Conservation (phyloP, 2,797 vertebrate species). For the Myotis vivesi region DNA sequence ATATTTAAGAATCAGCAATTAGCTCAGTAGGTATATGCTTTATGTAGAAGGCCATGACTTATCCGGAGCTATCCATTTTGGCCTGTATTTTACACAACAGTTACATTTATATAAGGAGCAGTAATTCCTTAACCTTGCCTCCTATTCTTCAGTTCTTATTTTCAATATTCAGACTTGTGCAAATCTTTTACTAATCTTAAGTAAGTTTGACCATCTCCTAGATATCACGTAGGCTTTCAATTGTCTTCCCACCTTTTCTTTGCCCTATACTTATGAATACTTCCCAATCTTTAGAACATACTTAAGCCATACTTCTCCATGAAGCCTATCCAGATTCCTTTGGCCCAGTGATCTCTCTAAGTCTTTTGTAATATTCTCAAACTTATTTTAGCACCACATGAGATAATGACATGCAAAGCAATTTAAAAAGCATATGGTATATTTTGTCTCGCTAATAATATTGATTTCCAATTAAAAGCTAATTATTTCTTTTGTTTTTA, state of each 20-base stretch:
- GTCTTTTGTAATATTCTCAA: background rate
- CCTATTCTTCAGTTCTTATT: background rate
- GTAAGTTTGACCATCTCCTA: background rate
- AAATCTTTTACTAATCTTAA: background rate
- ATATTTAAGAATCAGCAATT: background rate
- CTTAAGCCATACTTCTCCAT: background rate
- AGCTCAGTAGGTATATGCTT: background rate
- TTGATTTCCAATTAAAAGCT: background rate
- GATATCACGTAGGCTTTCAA: background rate
- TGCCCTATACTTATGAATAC: background rate
- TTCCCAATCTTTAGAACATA: background rate
- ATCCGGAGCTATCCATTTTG: background rate
- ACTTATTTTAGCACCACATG: background rate
- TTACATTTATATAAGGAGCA: background rate
- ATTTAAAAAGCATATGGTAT: background rate
- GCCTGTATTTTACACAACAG: background rate
- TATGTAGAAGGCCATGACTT: background rate
- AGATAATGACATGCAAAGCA: background rate
- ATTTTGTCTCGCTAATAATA: background rate
- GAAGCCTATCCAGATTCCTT: background rate
- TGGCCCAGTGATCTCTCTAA: background rate
- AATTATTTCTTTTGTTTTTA: background rate
- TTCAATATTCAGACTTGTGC: background rate
- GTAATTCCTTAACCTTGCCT: background rate
- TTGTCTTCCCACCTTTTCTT: background rate